Evolutionary conservation across 2,888 invertebrate genomes (phyloP).

Genomic region (Lycophotia porphyrea): DNA sequence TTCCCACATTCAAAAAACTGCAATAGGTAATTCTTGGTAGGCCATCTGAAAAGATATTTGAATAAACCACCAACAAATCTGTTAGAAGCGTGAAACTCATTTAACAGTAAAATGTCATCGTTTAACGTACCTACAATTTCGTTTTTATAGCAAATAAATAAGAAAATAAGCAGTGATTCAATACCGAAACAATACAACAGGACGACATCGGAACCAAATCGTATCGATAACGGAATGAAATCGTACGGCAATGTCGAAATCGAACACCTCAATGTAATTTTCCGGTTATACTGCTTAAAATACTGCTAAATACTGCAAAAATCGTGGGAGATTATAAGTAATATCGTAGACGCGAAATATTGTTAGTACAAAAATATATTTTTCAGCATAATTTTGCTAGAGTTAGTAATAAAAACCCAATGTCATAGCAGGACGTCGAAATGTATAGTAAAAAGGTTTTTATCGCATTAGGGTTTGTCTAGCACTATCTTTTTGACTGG

Average conservation of each 20-base stretch:
- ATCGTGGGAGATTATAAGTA: constrained; percentile 22
- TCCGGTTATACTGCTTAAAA: constrained; percentile 47
- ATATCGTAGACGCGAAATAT: constrained; percentile 55
- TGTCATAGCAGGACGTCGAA: constrained; percentile 37
- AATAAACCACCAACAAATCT: not conserved
- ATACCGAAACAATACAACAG: not conserved
- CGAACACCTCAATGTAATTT: not conserved
- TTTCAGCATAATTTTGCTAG: constrained; percentile 66
- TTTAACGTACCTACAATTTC: not conserved
- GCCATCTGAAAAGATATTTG: not conserved
- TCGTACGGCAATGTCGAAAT: not conserved
- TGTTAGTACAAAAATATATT: constrained; percentile 67
- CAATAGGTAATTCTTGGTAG: not conserved
- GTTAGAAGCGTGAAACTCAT: not conserved
- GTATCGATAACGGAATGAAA: not conserved
- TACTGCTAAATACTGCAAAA: constrained; percentile 8
- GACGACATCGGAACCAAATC: not conserved
- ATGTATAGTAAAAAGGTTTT: constrained; percentile 30
- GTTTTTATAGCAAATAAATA: not conserved
- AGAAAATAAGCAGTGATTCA: not conserved
- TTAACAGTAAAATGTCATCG: not conserved
- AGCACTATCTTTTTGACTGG: constrained; percentile 23
- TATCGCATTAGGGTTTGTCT: constrained; percentile 33
- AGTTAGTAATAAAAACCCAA: constrained; percentile 28
- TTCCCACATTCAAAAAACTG: not conserved